Evolutionary conservation across 2,797 vertebrate species (phyloP).

Genomic region (Bovichtus diacanthus): DNA sequence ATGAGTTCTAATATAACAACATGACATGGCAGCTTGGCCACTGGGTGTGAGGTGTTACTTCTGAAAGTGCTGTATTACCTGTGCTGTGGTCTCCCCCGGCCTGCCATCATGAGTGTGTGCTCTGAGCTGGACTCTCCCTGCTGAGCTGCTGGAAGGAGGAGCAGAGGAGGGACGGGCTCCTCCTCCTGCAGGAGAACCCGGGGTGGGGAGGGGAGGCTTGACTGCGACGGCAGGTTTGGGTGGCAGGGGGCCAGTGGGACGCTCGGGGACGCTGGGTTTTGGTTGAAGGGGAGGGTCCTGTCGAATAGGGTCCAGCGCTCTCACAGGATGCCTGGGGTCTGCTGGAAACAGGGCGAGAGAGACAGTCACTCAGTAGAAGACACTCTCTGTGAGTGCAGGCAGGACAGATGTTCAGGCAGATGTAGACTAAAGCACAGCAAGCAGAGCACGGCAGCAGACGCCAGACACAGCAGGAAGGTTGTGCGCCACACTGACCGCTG

Average conservation of each 20-base stretch:
- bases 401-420: slow-evolving; percentile 10
- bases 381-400: not conserved
- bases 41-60: not conserved
- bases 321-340: slow-evolving; percentile 78
- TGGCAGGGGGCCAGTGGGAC: slow-evolving; percentile 72
- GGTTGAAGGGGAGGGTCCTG: slow-evolving; percentile 65
- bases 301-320: slow-evolving; percentile 58
- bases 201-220: slow-evolving; percentile 64
- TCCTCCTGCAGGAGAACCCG: slow-evolving; percentile 37
- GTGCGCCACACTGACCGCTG: not conserved
- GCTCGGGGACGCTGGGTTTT: slow-evolving; percentile 73
- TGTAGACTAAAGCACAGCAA: slow-evolving; percentile 3
- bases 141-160: slow-evolving; percentile 44
- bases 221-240: slow-evolving; percentile 78
- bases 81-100: slow-evolving; percentile 26
- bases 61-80: slow-evolving; percentile 48
- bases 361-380: not conserved
- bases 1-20: too few relatives aligned
- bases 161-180: slow-evolving; percentile 51
- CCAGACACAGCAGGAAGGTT: slow-evolving; percentile 1
- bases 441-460: not conserved
- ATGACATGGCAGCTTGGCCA: too few relatives aligned
- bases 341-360: slow-evolving; percentile 35
- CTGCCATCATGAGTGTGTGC: slow-evolving; percentile 26
- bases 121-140: slow-evolving; percentile 47